These are phyloP conservation scores for Hofmannophila pseudospretella DNA, from an alignment of 2,888 invertebrate genomes.

Conservation along the genomic window DNA sequence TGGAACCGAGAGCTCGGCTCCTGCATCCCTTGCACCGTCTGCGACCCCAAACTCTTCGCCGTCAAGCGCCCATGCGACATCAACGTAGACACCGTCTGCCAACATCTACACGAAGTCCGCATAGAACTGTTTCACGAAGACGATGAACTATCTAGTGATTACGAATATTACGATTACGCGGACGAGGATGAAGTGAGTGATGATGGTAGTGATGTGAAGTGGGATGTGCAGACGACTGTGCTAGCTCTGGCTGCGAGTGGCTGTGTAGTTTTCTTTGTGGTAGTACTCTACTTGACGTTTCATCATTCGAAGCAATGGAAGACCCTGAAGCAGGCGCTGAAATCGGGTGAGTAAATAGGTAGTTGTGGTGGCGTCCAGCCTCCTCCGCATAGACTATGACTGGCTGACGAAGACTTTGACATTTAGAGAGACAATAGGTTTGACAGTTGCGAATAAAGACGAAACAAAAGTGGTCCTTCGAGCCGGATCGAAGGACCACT, in stretches of 20 bases:
- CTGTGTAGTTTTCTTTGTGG: constrained; percentile 88
- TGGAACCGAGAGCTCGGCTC: constrained; percentile 81
- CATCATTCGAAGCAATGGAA: constrained; percentile 89
- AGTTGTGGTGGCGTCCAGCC: too few relatives aligned
- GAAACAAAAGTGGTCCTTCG: too few relatives aligned
- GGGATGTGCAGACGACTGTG: constrained; percentile 87
- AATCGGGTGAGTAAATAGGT: constrained; percentile 81
- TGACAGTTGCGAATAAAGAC: too few relatives aligned
- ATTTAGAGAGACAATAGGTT: too few relatives aligned
- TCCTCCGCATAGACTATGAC: too few relatives aligned
- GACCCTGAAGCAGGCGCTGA: constrained; percentile 85
- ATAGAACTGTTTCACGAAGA: constrained; percentile 75
- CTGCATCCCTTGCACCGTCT: constrained; percentile 85
- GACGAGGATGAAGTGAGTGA: constrained; percentile 67
- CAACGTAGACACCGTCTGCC: constrained; percentile 86
- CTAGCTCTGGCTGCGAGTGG: constrained; percentile 85
- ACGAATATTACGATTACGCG: constrained; percentile 57
- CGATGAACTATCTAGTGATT: constrained; percentile 50
- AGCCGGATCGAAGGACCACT: too few relatives aligned
- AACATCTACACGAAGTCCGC: constrained; percentile 81
- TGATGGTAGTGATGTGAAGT: constrained; percentile 65
- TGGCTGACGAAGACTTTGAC: too few relatives aligned
- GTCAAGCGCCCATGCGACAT: constrained; percentile 85
- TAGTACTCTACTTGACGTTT: constrained; percentile 85
- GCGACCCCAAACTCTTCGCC: constrained; percentile 78